Base-by-base conservation (phyloP, 1,140 invertebrate genomes). In the Reticulitermes speratus region DNA sequence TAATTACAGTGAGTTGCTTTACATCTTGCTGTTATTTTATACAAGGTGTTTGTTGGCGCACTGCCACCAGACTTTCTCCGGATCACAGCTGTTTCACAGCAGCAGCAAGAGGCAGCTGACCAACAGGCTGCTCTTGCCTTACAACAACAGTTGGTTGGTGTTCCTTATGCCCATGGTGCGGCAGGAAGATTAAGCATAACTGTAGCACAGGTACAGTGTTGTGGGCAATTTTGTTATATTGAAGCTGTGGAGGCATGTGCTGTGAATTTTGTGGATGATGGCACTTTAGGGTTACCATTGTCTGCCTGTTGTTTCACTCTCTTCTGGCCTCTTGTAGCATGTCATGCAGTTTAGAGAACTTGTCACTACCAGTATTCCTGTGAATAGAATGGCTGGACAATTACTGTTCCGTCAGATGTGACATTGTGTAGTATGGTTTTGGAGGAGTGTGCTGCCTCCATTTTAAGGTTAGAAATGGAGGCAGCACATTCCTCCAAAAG, bases 51-150 rank as follows among this genome's bases (percentile, higher is more conserved):
- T 88, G 89, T 98, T 85, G 97, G 96, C 5, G 94, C 96, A 38
- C 91, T 98, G 14, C 96, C 97, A 11, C 91, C 93, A 83, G 96
- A 96, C 89, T 98, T 98, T 90, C 92, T 98, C 9, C 94, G 96
- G 87, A 90, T 96, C 86, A 90, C 93, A 52, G 90, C 92, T 12
- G 91, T 91, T 7, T 90, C 90, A 83, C 92, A 94, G 87, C 93
- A 96, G 83, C 94, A 94, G 88, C 95, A 96, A 90, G 93, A 95
- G 89, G 93, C 94, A 84, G 94, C 94, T n/a, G 96, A 97, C 91
- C 94, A 95, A 87, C 95, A 97, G 90, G 93, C 96, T 83, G 96
- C 96, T 2, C 90, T 96, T 48, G 95, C 96, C 44, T 90, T 97
- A 7, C 96, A 97, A 89, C 96, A 97, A 87, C 95, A 96, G 89